Base-by-base conservation (phyloP, 23 tunicate species). In the Clavelina lepadiformis region DNA sequence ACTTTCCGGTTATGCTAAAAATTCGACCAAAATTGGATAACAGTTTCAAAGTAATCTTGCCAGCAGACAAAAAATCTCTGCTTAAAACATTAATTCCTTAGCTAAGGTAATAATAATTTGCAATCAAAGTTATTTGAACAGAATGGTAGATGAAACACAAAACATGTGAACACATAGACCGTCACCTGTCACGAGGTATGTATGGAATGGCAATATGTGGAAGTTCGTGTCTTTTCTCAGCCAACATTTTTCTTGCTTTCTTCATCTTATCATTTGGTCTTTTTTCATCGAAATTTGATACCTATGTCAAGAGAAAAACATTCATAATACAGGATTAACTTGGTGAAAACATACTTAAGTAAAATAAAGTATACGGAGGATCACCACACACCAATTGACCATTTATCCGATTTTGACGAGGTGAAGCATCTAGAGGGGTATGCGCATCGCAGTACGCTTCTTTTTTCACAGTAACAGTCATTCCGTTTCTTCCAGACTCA, bases 371-470 rank as follows among this genome's bases (percentile, higher is more conserved):
- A n/a, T n/a, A n/a, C n/a, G n/a, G n/a, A n/a, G n/a, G n/a, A n/a
- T n/a, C n/a, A n/a, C n/a, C n/a, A n/a, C n/a, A n/a, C 21, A 66
- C 82, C 31, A 76, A 37, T 22, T 46, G 63, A 25, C 82, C 73
- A 28, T 65, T 76, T 1, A 34, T 20, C 23, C 51, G 35, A 28
- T 66, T 34, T 41, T 66, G 65, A 3, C 69, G 44, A 25, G 96
- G 96, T 5, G 96, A 79, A 8, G 96, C 86, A 54, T 80, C 86
- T 2, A 78, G 38, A 1, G 97, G 97, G 1, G 83, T 79, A 51
- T 89, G 97, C 6, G 46, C 97, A 51, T 89, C 97, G 31, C 97
- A 89, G 46, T 75, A 89, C 15, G 97, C 97, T 36, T 76, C 94
- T 35, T 93, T 78, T 35, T 68, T 73, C 47, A 93, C 83, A 3